phyloP scores from a whole-genome alignment of 92 coral and sea anemone species.

The Porites lobata region DNA sequence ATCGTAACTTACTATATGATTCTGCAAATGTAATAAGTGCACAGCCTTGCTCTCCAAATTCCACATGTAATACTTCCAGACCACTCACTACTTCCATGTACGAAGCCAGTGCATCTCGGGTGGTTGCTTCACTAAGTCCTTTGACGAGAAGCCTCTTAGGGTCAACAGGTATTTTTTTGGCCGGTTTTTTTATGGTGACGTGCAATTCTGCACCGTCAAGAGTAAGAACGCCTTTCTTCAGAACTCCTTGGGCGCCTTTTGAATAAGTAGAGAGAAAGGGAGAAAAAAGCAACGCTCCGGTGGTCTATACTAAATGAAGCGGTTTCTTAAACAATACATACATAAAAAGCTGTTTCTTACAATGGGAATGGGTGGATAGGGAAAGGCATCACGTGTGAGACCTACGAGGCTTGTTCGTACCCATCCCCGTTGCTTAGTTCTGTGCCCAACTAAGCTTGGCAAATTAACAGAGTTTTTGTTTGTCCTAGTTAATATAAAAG shows the following conservation, averaged over 20 bases:
- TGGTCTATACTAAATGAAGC: neutral
- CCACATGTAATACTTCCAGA: conserved; percentile 28
- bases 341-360: too few species aligned
- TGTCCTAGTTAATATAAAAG: too few species aligned
- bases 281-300: neutral
- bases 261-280: neutral
- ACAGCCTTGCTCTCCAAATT: conserved; percentile 46
- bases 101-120: conserved; percentile 58
- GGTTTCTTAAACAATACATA: neutral
- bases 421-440: too few species aligned
- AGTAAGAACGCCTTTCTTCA: conserved; percentile 38
- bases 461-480: too few species aligned
- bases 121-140: conserved; percentile 58
- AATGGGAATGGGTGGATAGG: too few species aligned
- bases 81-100: conserved; percentile 74
- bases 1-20: conserved; percentile 48
- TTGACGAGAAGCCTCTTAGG: conserved; percentile 44
- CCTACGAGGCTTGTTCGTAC: too few species aligned
- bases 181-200: conserved; percentile 36
- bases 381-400: too few species aligned
- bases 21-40: conserved; percentile 59
- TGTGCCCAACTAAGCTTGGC: too few species aligned
- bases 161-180: conserved; percentile 53
- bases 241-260: conserved; percentile 49
- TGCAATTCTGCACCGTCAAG: conserved; percentile 46